Percentiles rank a stretch among this genome's conserved stretches.
Conservation (phyloP, 2,888 invertebrate genomes). For the Coleophora flavipennella region DNA sequence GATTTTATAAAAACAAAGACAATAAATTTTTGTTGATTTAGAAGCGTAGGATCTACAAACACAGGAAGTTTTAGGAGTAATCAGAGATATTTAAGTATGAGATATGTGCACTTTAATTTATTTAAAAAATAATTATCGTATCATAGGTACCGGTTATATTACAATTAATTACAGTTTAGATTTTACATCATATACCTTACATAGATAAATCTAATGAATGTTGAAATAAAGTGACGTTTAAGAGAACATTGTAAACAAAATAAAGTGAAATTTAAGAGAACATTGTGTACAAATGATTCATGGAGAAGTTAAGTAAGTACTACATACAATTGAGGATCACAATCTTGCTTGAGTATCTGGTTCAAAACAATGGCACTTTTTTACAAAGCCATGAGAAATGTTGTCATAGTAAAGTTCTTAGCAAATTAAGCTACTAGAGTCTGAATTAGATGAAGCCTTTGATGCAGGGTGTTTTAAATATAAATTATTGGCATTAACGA, state of each 20-base stretch:
- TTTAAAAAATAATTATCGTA: constrained; percentile 36
- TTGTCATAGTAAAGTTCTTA: too few relatives aligned
- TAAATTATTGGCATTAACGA: too few relatives aligned
- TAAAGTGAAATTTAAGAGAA: too few relatives aligned
- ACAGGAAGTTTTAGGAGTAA: neutral
- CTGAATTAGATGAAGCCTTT: too few relatives aligned
- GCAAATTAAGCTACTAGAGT: too few relatives aligned
- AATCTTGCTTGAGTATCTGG: constrained; percentile 11
- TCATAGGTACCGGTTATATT: constrained; percentile 29
- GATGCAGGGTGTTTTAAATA: too few relatives aligned
- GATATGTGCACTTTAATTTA: constrained; percentile 58
- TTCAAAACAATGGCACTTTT: constrained; percentile 7
- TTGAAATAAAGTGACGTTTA: constrained; percentile 1
- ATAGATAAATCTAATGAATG: constrained; percentile 6
- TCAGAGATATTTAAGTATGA: constrained; percentile 16
- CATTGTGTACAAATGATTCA: neutral
- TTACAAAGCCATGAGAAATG: neutral
- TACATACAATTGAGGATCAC: constrained; percentile 7
- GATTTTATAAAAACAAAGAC: constrained; percentile 35
- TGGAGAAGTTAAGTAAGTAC: constrained; percentile 7
- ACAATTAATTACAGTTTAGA: constrained; percentile 34
- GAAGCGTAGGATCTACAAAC: too few relatives aligned
- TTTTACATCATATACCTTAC: constrained; percentile 6
- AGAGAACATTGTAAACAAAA: too few relatives aligned
- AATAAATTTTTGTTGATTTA: too few relatives aligned